Conservation (phyloP, 2,797 vertebrate species). For the Spinus pinus region DNA sequence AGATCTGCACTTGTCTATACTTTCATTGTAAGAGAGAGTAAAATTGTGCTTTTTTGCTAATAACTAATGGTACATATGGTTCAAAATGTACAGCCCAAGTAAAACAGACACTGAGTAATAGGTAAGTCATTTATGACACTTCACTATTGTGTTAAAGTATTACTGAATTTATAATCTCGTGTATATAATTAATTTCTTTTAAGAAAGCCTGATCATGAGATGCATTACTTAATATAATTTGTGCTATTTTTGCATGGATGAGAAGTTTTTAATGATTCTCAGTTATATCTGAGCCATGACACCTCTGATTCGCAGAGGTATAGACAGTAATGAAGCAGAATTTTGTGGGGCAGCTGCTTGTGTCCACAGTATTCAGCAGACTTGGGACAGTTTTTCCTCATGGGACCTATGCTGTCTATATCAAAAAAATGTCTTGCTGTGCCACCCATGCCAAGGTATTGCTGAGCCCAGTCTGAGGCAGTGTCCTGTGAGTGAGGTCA, state of each 20-base stretch:
- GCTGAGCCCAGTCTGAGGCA: neutral
- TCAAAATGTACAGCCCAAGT: neutral
- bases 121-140: neutral
- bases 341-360: neutral
- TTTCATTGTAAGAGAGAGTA: neutral
- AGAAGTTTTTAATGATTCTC: neutral
- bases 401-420: neutral
- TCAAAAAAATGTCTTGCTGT: fast-evolving
- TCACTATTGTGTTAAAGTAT: neutral
- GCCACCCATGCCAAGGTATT: neutral
- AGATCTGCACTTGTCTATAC: neutral
- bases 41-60: neutral
- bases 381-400: neutral
- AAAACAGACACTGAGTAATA: neutral
- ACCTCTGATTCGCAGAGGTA: neutral
- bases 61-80: neutral
- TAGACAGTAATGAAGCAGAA: neutral
- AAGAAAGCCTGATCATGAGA: neutral
- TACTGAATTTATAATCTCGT: neutral
- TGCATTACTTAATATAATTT: neutral
- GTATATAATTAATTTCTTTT: neutral
- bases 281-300: neutral
- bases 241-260: neutral
- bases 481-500: neutral
- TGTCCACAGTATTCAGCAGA: neutral